Conservation (phyloP, 2,113 vertebrate genomes). For the Martes martes region DNA sequence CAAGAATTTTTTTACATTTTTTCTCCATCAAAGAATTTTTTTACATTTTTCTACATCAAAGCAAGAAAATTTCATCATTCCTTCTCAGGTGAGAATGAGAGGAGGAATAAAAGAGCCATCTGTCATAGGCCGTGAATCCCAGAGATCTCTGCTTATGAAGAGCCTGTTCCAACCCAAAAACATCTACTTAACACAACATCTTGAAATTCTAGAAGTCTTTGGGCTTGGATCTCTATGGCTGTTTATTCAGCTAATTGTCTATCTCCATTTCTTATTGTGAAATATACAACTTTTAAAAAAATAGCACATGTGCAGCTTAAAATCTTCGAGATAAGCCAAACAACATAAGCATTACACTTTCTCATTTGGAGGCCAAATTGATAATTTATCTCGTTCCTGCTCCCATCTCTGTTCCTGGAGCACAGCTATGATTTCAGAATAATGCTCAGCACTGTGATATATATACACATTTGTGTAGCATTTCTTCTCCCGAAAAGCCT, state of each 20-base stretch:
- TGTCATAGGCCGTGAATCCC: not conserved
- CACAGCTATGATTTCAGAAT: not conserved
- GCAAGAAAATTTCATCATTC: not conserved
- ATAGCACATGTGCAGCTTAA: not conserved
- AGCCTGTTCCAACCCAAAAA: not conserved
- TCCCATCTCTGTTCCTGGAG: not conserved
- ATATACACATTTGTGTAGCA: not conserved
- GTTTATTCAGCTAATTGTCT: not conserved
- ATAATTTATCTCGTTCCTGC: not conserved
- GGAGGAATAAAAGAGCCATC: not conserved
- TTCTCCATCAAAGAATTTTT: too few species aligned
- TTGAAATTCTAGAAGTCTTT: conserved; percentile 3
- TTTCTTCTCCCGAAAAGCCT: not conserved
- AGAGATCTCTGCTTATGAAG: not conserved
- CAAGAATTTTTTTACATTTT: not conserved
- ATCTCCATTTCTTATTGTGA: conserved; percentile 1
- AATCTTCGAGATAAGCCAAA: conserved; percentile 8
- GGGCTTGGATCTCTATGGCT: not conserved
- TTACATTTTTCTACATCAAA: not conserved
- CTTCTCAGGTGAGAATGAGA: not conserved
- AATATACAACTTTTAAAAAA: not conserved
- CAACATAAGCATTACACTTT: not conserved
- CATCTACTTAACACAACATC: not conserved
- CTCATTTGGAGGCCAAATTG: not conserved
- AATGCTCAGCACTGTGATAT: not conserved